Evolutionary conservation across 1,140 invertebrate species (phyloP), one percentile per base, ranked within the genome.

Genomic region (Aleiodes sp.): DNA sequence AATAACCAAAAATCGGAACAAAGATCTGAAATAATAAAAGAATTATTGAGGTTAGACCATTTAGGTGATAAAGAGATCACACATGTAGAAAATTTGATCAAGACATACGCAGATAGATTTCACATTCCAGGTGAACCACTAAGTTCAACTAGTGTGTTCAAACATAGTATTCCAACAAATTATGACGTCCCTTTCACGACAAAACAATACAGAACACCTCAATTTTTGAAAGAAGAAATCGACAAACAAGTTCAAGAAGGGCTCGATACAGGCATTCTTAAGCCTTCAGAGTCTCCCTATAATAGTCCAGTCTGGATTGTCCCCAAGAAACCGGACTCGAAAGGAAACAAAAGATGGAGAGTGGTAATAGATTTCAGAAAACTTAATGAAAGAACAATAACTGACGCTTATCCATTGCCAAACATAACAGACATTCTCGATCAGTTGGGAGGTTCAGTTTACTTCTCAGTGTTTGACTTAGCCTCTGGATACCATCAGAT

Each of bases 341-440:
- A n/a, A n/a, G n/a, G n/a, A n/a, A n/a, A n/a, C n/a, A n/a, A n/a
- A n/a, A n/a, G n/a, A n/a, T n/a, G n/a, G 43, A 9, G 76, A 72
- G 1, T 70, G 9, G 79, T 83, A 14, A 75, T 84, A 7, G 84
- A 84, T 73, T 86, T 78, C 60, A 56, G 81, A 56, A 80, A 79
- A 71, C 39, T 86, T 59, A 87, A 86, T 72, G 75, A 82, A 60
- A 73, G 74, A 37, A 84, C 82, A 8, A 72, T 85, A 24, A 77
- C 73, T 8, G 88, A 90, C 73, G 77, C 72, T 31, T 90, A 84
- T 75, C 21, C 56, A 88, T 21, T 73, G 74, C 0, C 77, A 74
- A n/a, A n/a, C n/a, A n/a, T n/a, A n/a, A n/a, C n/a, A n/a, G n/a
- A n/a, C n/a, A n/a, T n/a, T n/a, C n/a, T n/a, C n/a, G n/a, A n/a